Evolutionary conservation across 1,140 invertebrate genomes (phyloP).

Genomic region (Meloidogyne chitwoodi): DNA sequence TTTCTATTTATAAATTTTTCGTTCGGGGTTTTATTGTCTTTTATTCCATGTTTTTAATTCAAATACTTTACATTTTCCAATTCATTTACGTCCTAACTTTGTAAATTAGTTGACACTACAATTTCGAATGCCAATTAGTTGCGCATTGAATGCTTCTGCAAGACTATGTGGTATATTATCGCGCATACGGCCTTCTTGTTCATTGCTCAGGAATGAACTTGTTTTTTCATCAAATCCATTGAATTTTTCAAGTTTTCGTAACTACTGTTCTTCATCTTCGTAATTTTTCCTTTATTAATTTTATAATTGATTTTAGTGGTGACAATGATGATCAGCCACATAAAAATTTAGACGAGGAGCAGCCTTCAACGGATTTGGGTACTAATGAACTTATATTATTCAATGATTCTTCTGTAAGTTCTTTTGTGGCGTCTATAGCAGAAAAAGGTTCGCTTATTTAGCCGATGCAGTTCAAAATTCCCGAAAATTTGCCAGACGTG

Average conservation of each 20-base stretch:
- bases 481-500: constrained; percentile 89
- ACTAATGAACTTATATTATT: not conserved
- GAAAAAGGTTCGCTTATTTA: constrained; percentile 14
- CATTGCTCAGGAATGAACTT: not conserved
- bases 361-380: not conserved
- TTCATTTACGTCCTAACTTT: not conserved
- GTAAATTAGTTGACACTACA: not conserved
- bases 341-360: not conserved
- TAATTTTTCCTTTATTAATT: not conserved
- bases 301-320: not conserved
- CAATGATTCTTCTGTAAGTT: not conserved
- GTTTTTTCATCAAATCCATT: not conserved
- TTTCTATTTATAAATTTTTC: not conserved
- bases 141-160: not conserved
- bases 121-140: not conserved
- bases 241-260: not conserved
- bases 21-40: not conserved
- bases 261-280: not conserved
- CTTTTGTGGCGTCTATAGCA: not conserved
- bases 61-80: not conserved
- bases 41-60: not conserved
- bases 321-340: not conserved
- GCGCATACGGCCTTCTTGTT: not conserved
- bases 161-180: not conserved
- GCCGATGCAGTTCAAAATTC: constrained; percentile 68